A percentile compares a stretch with the other conserved stretches of the same genome.
phyloP scores from a whole-genome alignment of 2,113 vertebrate genomes.

The Bubo scandiacus region DNA sequence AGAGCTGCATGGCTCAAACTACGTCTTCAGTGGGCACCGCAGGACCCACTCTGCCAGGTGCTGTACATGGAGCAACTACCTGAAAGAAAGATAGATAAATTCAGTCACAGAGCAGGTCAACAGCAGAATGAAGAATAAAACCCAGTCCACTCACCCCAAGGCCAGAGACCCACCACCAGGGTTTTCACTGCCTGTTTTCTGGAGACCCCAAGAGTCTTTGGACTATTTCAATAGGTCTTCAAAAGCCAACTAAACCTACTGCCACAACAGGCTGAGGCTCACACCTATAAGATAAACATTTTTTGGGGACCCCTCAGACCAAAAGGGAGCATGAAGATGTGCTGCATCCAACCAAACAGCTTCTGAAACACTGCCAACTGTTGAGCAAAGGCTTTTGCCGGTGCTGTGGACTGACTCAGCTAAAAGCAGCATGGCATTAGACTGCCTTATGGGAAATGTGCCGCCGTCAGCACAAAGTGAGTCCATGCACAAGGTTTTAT shows the following conservation, averaged over 20 bases:
- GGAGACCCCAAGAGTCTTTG: neutral
- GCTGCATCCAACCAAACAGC: neutral
- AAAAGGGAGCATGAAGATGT: neutral
- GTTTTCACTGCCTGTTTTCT: neutral
- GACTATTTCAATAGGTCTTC: neutral
- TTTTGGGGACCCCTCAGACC: neutral
- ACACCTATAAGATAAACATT: neutral
- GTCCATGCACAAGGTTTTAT: neutral
- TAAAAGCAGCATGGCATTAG: neutral
- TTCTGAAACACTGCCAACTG: neutral
- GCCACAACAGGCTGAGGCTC: neutral
- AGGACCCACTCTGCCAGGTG: neutral
- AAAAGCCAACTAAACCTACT: neutral
- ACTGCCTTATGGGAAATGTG: neutral
- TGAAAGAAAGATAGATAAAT: neutral
- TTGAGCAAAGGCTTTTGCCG: neutral
- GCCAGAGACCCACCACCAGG: neutral
- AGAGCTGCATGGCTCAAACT: neutral
- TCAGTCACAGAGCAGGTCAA: neutral
- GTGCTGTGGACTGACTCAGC: neutral
- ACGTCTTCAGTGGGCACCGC: neutral
- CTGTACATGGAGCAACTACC: rapidly evolving
- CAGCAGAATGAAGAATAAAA: neutral
- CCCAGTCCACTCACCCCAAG: neutral
- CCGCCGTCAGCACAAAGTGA: neutral